These are phyloP conservation scores for Pseudomyrmex cubaensis DNA, from an alignment of 1,140 invertebrate genomes.

Conservation along the genomic window DNA sequence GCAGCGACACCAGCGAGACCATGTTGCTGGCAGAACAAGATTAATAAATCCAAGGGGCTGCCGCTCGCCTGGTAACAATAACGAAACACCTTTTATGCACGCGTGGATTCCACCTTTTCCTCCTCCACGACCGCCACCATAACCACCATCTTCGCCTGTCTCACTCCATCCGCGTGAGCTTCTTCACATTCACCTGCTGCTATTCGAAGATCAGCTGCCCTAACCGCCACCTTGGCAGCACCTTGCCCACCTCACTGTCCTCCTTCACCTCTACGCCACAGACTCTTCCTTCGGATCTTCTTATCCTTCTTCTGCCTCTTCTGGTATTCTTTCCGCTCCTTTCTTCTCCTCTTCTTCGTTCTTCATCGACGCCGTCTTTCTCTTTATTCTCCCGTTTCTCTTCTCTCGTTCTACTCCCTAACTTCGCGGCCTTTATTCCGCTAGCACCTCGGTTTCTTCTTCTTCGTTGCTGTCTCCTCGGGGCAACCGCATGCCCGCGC, in stretches of 20 bases:
- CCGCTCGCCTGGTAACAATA: conserved; percentile 78
- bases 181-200: conserved; percentile 83
- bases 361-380: conserved; percentile 41
- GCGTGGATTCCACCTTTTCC: conserved; percentile 77
- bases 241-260: conserved; percentile 76
- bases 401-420: conserved; percentile 23
- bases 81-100: conserved; percentile 82
- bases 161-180: conserved; percentile 69
- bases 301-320: conserved; percentile 52
- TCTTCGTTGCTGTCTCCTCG: conserved; percentile 51
- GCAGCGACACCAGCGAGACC: conserved; percentile 19
- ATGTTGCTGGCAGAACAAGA: conserved; percentile 61
- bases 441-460: conserved; percentile 27
- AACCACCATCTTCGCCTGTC: conserved; percentile 61
- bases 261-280: conserved; percentile 63
- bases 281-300: conserved; percentile 56
- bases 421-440: conserved; percentile 29
- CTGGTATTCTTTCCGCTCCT: neutral
- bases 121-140: conserved; percentile 74
- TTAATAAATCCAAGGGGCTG: conserved; percentile 70
- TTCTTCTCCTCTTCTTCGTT: conserved; percentile 21
- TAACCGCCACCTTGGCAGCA: conserved; percentile 83
- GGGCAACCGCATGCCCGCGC: conserved; percentile 57
- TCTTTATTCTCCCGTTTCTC: conserved; percentile 17
- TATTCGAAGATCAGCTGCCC: conserved; percentile 83